Conservation (phyloP, 2,888 invertebrate species). For the Yponomeuta plumbellus region DNA sequence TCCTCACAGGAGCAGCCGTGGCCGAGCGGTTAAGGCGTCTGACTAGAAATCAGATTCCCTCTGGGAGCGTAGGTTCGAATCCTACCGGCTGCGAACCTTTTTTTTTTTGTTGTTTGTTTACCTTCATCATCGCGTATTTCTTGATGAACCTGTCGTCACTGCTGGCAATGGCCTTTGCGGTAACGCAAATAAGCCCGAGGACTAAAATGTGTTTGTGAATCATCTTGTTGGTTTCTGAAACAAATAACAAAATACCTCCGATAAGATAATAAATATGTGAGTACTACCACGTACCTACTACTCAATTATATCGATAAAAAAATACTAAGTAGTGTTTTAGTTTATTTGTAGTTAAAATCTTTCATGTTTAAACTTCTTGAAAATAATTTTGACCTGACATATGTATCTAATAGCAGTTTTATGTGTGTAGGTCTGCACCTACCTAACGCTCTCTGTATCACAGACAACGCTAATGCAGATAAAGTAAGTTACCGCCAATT, state of each 20-base stretch:
- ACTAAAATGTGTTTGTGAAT: constrained; percentile 24
- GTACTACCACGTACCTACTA: neutral
- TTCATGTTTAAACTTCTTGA: too few species aligned
- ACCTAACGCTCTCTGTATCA: too few species aligned
- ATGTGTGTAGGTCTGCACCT: too few species aligned
- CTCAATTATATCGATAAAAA: too few species aligned
- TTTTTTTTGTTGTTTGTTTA: constrained; percentile 45
- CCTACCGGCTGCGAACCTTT: constrained; percentile 85
- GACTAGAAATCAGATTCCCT: constrained; percentile 94
- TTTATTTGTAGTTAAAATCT: too few species aligned
- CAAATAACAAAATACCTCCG: constrained; percentile 10
- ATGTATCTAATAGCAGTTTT: too few species aligned
- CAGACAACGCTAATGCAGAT: too few species aligned
- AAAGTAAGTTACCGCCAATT: too few species aligned
- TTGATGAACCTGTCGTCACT: constrained; percentile 82
- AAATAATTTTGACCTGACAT: too few species aligned
- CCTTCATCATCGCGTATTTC: constrained; percentile 85
- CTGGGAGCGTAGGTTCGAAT: constrained; percentile 94
- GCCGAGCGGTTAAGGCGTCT: constrained; percentile 93
- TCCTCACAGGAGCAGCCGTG: constrained; percentile 78
- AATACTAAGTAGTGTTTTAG: too few species aligned
- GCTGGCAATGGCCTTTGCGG: constrained; percentile 64
- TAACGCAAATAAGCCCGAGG: constrained; percentile 39
- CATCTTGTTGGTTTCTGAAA: constrained; percentile 15
- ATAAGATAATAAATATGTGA: neutral